Conservation (phyloP, 2,888 invertebrate species). For the Philonicus albiceps region DNA sequence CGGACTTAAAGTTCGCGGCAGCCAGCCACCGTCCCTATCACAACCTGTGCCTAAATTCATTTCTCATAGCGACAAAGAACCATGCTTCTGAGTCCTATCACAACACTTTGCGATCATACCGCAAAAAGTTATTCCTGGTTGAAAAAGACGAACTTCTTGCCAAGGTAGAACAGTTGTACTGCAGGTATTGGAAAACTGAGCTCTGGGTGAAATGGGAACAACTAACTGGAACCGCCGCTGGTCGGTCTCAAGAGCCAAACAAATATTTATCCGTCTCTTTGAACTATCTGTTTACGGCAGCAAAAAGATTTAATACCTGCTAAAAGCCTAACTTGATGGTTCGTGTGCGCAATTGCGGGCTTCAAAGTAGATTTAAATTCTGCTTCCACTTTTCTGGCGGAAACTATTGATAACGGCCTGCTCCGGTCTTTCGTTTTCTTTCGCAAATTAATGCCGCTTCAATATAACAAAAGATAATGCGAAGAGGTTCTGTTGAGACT, state of each 20-base stretch:
- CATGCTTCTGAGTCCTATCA: neutral
- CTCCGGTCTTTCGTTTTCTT: neutral
- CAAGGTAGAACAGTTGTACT: neutral
- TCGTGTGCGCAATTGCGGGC: neutral
- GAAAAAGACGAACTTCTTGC: neutral
- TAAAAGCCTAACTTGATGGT: neutral
- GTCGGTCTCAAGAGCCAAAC: neutral
- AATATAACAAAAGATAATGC: neutral
- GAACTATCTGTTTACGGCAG: neutral
- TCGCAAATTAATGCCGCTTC: neutral
- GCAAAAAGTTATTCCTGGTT: neutral
- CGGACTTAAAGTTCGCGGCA: neutral
- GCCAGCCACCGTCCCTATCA: neutral
- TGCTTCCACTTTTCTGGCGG: neutral
- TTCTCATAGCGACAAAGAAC: neutral
- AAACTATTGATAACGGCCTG: neutral
- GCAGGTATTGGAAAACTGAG: neutral
- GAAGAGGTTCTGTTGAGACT: neutral
- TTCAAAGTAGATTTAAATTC: neutral
- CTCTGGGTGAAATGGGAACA: neutral
- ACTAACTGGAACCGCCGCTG: neutral
- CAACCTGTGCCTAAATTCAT: constrained; percentile 22
- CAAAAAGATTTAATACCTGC: neutral
- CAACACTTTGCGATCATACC: neutral
- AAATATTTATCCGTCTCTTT: neutral